A percentile compares a stretch with the other conserved stretches of the same genome.
Evolutionary conservation across 2,888 invertebrate species (phyloP).

Genomic region (Polylopha cassiicola): DNA sequence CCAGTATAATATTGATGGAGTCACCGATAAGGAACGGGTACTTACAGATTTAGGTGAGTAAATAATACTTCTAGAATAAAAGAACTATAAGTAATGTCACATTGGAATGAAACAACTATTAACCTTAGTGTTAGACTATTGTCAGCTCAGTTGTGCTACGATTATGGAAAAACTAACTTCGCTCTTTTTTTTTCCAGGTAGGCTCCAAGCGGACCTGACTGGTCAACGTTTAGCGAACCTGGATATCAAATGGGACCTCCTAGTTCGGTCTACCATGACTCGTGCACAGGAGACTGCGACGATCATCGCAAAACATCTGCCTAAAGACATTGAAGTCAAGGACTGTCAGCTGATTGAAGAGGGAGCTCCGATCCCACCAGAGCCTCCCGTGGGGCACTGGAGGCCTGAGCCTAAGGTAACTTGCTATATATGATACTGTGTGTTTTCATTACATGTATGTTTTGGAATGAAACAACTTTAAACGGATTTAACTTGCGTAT

Average conservation of each 20-base stretch:
- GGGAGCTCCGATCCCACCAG: constrained; percentile 96
- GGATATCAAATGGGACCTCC: constrained; percentile 85
- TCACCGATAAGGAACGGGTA: constrained; percentile 82
- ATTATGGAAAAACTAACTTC: too few relatives aligned
- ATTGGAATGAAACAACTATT: too few relatives aligned
- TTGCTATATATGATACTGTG: constrained; percentile 13
- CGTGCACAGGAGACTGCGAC: constrained; percentile 94
- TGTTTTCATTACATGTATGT: too few relatives aligned
- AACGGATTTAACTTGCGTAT: too few relatives aligned
- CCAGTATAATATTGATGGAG: constrained; percentile 89
- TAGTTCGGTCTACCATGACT: constrained; percentile 94
- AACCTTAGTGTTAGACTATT: too few relatives aligned
- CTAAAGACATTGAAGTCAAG: constrained; percentile 72
- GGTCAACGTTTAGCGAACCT: constrained; percentile 88
- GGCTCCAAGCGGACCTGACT: constrained; percentile 89
- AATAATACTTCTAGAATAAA: constrained; percentile 1
- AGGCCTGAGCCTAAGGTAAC: constrained; percentile 82
- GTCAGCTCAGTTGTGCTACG: too few relatives aligned
- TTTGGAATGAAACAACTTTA: too few relatives aligned
- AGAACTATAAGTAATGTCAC: too few relatives aligned
- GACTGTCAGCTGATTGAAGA: constrained; percentile 89
- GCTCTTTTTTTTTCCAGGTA: constrained; percentile 75
- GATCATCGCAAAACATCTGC: constrained; percentile 85
- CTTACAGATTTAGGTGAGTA: constrained; percentile 87
- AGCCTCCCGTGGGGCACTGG: constrained; percentile 94